Evolutionary conservation across 2,797 vertebrate genomes (phyloP), one percentile per base, ranked within the genome.

Genomic region (Phoebastria nigripes): DNA sequence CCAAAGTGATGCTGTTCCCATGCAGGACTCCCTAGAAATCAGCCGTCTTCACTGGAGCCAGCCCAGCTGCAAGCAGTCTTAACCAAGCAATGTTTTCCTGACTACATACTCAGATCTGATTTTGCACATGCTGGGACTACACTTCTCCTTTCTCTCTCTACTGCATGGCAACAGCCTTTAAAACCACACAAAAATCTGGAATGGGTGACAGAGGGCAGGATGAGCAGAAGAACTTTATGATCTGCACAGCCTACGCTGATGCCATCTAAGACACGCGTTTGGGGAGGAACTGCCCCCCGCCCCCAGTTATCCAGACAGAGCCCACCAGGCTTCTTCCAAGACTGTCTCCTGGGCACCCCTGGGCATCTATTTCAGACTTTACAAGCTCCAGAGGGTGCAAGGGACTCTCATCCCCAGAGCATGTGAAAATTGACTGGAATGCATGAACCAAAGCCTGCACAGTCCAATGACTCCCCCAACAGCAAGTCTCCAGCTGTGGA

Each of bases 361-460:
- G 8, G 54, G 85, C 91, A 82, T 95, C 87, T 94, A 94, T 97
- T 97, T 97, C 90, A 84, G 94, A 95, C 24, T 2, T 87, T 33
- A 65, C 37, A 72, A 78, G 82, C 72, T 90, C 72, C 67, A 82
- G 85, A 84, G 93, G 74, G 54, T 91, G 55, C 81, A 92, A 81
- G 44, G 67, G 46, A 91, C 77, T 95, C 92, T 97, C 96, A 97
- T 95, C 87, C 49, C 78, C 70, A 54, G 95, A 96, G 95, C 90
- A 97, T 91, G 93, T 90, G 89, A 97, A 97, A 96, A 97, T 59
- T 96, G 97, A 96, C 80, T 96, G 97, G 97, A 97, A 97, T 97
- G 97, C 49, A 0, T 94, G 90, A 97, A 95, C 81, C 87, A 90
- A 96, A 95, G 88, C 83, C 80, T 87, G 87, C 79, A 89, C 74